Evolutionary conservation across 2,113 vertebrate genomes (phyloP).

Genomic region (Calidris pugnax): DNA sequence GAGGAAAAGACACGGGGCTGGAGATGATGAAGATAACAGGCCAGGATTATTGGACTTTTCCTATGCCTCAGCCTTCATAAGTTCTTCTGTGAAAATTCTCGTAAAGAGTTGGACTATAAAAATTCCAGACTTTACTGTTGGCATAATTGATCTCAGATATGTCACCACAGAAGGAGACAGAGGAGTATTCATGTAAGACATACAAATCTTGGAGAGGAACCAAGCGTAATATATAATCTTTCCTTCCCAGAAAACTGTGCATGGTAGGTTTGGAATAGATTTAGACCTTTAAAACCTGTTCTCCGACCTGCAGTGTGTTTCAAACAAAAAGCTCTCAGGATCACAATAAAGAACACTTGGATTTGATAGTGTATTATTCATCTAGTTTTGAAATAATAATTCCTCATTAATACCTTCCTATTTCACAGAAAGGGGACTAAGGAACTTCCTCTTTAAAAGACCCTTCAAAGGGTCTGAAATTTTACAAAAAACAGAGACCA

Average conservation of each 20-base stretch:
- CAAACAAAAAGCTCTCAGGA: neutral
- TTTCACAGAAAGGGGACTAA: neutral
- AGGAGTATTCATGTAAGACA: conserved; percentile 58
- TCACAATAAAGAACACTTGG: neutral
- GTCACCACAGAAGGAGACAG: conserved; percentile 53
- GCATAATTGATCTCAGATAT: conserved; percentile 63
- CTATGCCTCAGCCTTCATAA: conserved; percentile 35
- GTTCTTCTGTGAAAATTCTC: conserved; percentile 35
- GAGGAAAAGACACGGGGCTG: conserved; percentile 41
- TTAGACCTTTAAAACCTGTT: conserved; percentile 34
- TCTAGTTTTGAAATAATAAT: neutral
- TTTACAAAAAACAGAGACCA: neutral
- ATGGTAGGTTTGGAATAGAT: neutral
- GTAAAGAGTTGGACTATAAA: conserved; percentile 48
- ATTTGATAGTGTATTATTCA: neutral
- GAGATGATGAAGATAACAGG: conserved; percentile 60
- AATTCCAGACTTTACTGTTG: conserved; percentile 58
- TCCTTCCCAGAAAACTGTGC: conserved; percentile 35
- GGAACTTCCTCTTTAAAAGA: neutral
- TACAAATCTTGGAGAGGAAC: conserved; percentile 36
- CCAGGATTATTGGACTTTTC: conserved; percentile 46
- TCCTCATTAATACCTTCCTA: neutral
- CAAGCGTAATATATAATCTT: conserved; percentile 49
- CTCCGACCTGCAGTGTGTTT: neutral
- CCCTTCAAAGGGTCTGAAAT: neutral